These are phyloP conservation scores for Neopelma chrysocephalum DNA, from an alignment of 2,797 vertebrate genomes.

Conservation along the genomic window DNA sequence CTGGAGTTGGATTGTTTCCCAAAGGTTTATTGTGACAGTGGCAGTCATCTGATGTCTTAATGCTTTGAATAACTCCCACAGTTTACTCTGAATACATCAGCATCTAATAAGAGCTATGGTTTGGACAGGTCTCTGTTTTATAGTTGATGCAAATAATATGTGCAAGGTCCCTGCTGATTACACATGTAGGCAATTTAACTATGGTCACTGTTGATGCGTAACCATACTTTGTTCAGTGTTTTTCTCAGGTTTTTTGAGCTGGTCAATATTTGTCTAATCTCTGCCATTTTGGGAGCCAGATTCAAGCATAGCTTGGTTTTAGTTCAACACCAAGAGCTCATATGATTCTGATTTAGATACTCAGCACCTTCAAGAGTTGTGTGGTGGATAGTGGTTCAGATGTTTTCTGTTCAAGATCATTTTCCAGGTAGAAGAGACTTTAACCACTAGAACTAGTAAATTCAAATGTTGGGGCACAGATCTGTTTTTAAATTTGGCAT, in stretches of 20 bases:
- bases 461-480: not conserved
- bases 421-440: slow-evolving; percentile 9
- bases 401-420: not conserved
- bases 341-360: not conserved
- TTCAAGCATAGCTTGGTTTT: not conserved
- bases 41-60: not conserved
- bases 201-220: rapidly evolving
- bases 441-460: not conserved
- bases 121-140: not conserved
- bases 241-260: not conserved
- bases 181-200: not conserved
- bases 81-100: not conserved
- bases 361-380: not conserved
- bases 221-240: not conserved
- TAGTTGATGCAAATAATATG: not conserved
- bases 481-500: not conserved
- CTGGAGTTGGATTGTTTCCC: not conserved
- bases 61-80: not conserved
- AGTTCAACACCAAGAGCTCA: not conserved
- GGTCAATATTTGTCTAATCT: not conserved
- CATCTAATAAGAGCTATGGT: not conserved
- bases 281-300: not conserved
- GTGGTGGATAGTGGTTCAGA: not conserved
- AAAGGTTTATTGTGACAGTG: not conserved
- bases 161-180: not conserved